These are phyloP conservation scores for Bombus huntii DNA, from an alignment of 1,140 invertebrate genomes.

Conservation along the genomic window DNA sequence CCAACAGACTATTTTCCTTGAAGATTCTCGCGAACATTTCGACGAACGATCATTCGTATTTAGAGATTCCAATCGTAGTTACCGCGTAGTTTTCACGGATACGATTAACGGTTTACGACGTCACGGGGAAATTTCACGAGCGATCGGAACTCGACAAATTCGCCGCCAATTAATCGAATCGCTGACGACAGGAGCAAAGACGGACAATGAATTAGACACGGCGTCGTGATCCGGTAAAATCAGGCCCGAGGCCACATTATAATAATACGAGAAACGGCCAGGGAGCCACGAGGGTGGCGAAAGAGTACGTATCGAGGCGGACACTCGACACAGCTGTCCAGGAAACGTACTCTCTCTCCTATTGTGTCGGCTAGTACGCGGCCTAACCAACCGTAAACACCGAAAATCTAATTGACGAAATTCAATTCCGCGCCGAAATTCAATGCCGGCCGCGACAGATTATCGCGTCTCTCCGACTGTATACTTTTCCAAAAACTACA, in stretches of 20 bases:
- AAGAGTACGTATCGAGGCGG: constrained; percentile 54
- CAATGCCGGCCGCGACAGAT: constrained; percentile 68
- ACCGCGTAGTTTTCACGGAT: neutral
- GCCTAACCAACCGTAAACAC: constrained; percentile 82
- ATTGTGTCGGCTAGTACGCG: constrained; percentile 70
- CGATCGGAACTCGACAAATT: neutral
- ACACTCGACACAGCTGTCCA: constrained; percentile 76
- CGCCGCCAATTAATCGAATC: constrained; percentile 48
- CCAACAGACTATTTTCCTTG: neutral
- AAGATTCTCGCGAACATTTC: neutral
- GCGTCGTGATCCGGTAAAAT: constrained; percentile 77
- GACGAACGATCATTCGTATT: no score
- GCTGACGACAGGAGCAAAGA: constrained; percentile 18
- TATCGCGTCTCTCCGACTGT: constrained; percentile 49
- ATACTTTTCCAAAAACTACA: constrained; percentile 74
- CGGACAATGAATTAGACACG: constrained; percentile 73
- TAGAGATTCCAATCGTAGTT: neutral
- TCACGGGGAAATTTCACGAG: neutral
- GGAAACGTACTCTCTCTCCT: constrained; percentile 40
- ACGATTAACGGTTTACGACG: neutral
- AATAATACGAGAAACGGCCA: constrained; percentile 65
- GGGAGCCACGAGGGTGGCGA: constrained; percentile 45
- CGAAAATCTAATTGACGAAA: constrained; percentile 80
- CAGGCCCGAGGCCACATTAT: constrained; percentile 76
- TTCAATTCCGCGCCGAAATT: constrained; percentile 78